Percentiles rank a stretch among this genome's conserved stretches.
Evolutionary conservation across 2,113 vertebrate species (phyloP).

Genomic region (Piprites chloris): DNA sequence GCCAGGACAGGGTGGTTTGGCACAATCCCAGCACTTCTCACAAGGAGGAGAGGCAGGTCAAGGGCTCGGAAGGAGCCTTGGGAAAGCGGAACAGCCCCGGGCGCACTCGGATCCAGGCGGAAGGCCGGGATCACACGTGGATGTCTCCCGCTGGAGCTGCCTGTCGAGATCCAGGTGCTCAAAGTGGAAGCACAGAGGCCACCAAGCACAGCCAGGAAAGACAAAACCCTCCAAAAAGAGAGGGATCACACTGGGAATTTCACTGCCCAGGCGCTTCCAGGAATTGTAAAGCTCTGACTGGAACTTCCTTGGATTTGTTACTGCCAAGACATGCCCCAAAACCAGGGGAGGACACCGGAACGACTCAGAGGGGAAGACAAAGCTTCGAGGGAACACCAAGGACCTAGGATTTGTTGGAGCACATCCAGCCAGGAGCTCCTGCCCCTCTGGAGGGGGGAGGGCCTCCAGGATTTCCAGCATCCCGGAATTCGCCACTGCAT

Average conservation of each 20-base stretch:
- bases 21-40: background rate
- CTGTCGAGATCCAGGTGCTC: background rate
- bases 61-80: background rate
- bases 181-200: background rate
- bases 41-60: background rate
- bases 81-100: background rate
- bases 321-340: background rate
- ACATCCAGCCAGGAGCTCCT: background rate
- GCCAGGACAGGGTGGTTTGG: background rate
- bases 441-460: too few species aligned
- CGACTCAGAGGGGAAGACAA: background rate
- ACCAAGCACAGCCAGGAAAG: background rate
- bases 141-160: background rate
- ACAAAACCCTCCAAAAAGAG: background rate
- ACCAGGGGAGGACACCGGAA: background rate
- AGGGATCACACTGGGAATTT: background rate
- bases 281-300: background rate
- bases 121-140: background rate
- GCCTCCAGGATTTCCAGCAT: background rate
- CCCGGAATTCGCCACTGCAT: fast-evolving
- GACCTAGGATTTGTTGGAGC: background rate
- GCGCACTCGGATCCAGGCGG: background rate
- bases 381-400: background rate
- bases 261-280: background rate
- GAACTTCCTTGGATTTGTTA: background rate